Base-by-base conservation (phyloP, 2,888 invertebrate genomes). In the Cancer borealis region DNA sequence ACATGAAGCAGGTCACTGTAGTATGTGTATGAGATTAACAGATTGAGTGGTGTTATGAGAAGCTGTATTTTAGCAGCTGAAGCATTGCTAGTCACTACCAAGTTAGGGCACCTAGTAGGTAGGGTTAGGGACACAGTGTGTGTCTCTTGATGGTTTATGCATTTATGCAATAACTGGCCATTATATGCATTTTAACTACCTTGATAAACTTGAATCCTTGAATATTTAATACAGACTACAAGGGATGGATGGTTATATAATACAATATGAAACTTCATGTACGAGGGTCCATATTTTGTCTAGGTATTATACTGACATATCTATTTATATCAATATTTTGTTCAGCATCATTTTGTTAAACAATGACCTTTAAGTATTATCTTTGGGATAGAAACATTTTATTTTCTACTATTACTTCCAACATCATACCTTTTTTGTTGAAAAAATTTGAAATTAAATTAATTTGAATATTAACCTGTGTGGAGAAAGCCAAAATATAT, bases 71-170 rank as follows among this genome's bases (percentile, higher is more conserved):
- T 84, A 88, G 89, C 92, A 94, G 92, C 92, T 91, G 54, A 49
- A 92, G 90, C 92, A 94, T 84, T 94, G 94, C 94, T 94, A 94
- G 94, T 94, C 94, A 94, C 90, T 94, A 92, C 87, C 84, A 47
- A 91, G 84, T 94, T 91, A 92, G 91, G 91, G 87, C 88, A 92
- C 84, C 73, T 92, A 45, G 88, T 92, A 45, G 88, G 46, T 92
- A 92, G 94, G 94, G 89, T 88, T 94, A 89, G 88, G 92, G 73
- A 54, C 92, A 39, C 49, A 66, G 89, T 17, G 1, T 91, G 30
- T 84, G 79, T 93, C 54, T 84, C 90, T 88, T 79, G 45, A 88
- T 54, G 47, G 73, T 90, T 49, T 47, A 93, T 90, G 90, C 90
- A 93, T 89, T 89, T 93, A 93, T 91, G 93, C 93, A 93, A 93